Percentiles rank a stretch among this genome's conserved stretches.
These are phyloP conservation scores for Rhynchonycteris naso DNA, from an alignment of 2,797 vertebrate species.

Conservation along the genomic window DNA sequence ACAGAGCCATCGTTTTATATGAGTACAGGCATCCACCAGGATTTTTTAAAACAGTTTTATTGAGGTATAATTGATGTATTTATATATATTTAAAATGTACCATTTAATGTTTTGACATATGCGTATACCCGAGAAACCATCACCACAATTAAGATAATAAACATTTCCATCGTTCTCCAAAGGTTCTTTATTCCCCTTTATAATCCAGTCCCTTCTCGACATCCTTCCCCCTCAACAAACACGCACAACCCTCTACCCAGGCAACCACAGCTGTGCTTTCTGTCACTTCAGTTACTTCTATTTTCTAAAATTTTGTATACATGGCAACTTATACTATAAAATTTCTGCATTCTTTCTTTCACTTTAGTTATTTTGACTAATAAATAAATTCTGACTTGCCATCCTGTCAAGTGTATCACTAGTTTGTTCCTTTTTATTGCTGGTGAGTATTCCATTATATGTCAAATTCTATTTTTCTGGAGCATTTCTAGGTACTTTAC, in stretches of 20 bases:
- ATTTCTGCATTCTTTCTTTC: conserved; percentile 1
- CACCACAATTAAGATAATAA: neutral
- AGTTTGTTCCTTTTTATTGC: neutral
- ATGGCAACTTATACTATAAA: neutral
- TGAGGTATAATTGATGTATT: neutral
- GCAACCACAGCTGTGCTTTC: neutral
- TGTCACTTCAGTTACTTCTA: neutral
- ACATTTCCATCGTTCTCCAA: neutral
- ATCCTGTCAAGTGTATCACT: neutral
- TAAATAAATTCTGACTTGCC: too few species aligned
- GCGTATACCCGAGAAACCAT: neutral
- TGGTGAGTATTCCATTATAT: neutral
- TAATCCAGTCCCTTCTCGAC: neutral
- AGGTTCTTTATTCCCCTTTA: neutral
- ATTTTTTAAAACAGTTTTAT: neutral
- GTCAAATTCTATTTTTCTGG: neutral
- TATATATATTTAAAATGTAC: neutral
- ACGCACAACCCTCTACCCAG: neutral
- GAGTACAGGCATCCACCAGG: neutral
- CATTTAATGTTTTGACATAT: neutral
- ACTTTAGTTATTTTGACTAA: neutral
- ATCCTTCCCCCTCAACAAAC: rapidly evolving
- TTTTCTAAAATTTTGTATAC: conserved; percentile 2
- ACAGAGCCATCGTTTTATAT: neutral
- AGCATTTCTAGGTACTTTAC: neutral